A percentile compares a stretch with the other conserved stretches of the same genome.
Conservation (phyloP, 2,113 vertebrate genomes). For the Entelurus aequoreus region DNA sequence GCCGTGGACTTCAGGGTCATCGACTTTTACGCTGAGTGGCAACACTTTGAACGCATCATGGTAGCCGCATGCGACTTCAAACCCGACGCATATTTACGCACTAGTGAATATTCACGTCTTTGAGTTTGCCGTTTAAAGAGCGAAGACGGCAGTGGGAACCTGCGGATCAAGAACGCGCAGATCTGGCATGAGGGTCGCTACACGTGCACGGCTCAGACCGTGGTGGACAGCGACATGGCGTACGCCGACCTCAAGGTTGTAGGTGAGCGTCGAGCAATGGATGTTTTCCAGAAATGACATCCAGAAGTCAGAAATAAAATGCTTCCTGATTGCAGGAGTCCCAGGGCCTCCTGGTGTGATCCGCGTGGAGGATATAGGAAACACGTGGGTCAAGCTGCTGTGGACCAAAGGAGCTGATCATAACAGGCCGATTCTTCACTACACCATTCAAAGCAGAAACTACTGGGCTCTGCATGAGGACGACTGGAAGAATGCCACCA, state of each 20-base stretch:
- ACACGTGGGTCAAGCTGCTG: slow-evolving; percentile 81
- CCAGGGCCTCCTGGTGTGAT: slow-evolving; percentile 92
- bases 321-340: slow-evolving; percentile 69
- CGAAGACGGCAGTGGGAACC: slow-evolving; percentile 75
- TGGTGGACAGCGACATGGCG: slow-evolving; percentile 88
- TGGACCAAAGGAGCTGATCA: slow-evolving; percentile 92
- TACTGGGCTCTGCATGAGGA: slow-evolving; percentile 77
- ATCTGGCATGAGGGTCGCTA: slow-evolving; percentile 88
- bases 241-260: slow-evolving; percentile 87
- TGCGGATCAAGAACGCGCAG: slow-evolving; percentile 84
- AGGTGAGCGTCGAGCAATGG: slow-evolving; percentile 71
- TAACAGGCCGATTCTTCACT: slow-evolving; percentile 87
- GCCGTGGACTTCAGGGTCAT: slow-evolving; percentile 86
- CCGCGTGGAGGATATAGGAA: slow-evolving; percentile 82
- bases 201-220: slow-evolving; percentile 88
- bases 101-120: neutral
- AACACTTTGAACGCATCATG: slow-evolving; percentile 85
- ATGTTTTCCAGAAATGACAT: neutral
- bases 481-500: slow-evolving; percentile 89
- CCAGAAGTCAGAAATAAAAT: too few relatives aligned
- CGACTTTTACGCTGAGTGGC: slow-evolving; percentile 82
- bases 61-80: slow-evolving; percentile 56
- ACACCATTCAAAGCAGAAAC: slow-evolving; percentile 84
- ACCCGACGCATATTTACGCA: too few relatives aligned
- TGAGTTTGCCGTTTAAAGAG: slow-evolving; percentile 55